Evolutionary conservation across 2,888 invertebrate genomes (phyloP), one percentile per base, ranked within the genome.

Genomic region (Rhingia campestris): DNA sequence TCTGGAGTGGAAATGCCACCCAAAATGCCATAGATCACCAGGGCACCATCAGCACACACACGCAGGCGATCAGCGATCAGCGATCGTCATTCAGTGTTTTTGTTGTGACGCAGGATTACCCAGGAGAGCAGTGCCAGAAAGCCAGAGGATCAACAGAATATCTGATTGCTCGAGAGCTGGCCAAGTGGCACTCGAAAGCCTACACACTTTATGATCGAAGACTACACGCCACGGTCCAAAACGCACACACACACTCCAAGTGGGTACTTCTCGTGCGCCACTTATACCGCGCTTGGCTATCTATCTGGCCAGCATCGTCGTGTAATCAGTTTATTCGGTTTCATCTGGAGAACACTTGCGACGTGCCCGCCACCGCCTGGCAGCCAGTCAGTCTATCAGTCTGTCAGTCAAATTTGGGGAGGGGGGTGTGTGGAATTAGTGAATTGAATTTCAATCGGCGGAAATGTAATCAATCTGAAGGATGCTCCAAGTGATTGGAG

Each of bases 21-120:
- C 84, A 84, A 74, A 64, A 56, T 59, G 72, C 66, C 70, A 58
- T 84, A 75, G 84, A 64, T 79, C 84, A 84, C 64, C 53, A 37
- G 9, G 45, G n/a, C n/a, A n/a, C n/a, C n/a, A n/a, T n/a, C n/a
- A 12, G 3, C 12, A 47, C 6, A 41, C 10, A 10, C 6, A 22
- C 32, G n/a, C 10, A 30, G 32, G 6, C 14, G 39, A 4, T 12
- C 12, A 39, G 64, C 2, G 22, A 22, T 22, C 22, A 39, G 64
- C 2, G 22, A 22, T 22, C 22, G 22, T 22, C 22, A 22, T 22
- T 47, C 39, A 59, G 33, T 73, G 70, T 84, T 80, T 54, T 84
- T 84, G 70, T 80, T 84, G 54, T 84, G 84, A 84, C 84, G 84
- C 79, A 84, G 84, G 84, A 84, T 84, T 84, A 84, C 84, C 84